Conservation (phyloP, 2,888 invertebrate species). For the Lordiphosa andalusiaca region DNA sequence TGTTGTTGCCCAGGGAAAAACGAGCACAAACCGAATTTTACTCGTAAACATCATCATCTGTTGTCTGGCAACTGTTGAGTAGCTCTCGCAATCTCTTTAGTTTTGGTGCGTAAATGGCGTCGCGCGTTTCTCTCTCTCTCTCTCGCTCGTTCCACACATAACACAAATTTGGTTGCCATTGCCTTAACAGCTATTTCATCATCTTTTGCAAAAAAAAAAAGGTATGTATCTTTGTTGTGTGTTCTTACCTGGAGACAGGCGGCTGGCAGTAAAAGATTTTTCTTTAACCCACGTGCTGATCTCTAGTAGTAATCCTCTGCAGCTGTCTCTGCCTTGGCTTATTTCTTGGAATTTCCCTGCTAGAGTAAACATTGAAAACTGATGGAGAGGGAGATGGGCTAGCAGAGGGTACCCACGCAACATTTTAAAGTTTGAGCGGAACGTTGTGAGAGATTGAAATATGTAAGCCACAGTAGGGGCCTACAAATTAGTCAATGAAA, state of each 20-base stretch:
- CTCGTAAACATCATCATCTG: constrained; percentile 13
- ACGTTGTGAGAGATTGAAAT: too few relatives aligned
- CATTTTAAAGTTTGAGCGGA: neutral
- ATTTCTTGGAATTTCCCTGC: constrained; percentile 29
- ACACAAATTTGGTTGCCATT: constrained; percentile 56
- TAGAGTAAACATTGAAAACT: neutral
- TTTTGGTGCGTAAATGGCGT: constrained; percentile 43
- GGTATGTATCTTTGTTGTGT: constrained; percentile 8
- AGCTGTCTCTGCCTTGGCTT: constrained; percentile 15
- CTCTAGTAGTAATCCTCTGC: neutral
- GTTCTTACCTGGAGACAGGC: constrained; percentile 21
- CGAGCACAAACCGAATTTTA: constrained; percentile 41
- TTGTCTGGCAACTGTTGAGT: constrained; percentile 55
- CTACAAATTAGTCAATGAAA: too few relatives aligned
- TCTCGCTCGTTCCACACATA: neutral
- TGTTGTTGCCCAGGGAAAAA: constrained; percentile 16
- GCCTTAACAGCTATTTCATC: constrained; percentile 64
- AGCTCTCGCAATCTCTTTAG: constrained; percentile 25
- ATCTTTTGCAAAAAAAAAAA: constrained; percentile 39
- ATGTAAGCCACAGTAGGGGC: too few relatives aligned
- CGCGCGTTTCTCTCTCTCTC: constrained; percentile 37
- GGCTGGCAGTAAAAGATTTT: constrained; percentile 11
- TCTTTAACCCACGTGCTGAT: constrained; percentile 16
- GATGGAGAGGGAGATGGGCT: neutral
- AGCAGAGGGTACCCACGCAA: too few relatives aligned